phyloP scores from a whole-genome alignment of 2,113 vertebrate genomes.

The Cheirogaleus medius region DNA sequence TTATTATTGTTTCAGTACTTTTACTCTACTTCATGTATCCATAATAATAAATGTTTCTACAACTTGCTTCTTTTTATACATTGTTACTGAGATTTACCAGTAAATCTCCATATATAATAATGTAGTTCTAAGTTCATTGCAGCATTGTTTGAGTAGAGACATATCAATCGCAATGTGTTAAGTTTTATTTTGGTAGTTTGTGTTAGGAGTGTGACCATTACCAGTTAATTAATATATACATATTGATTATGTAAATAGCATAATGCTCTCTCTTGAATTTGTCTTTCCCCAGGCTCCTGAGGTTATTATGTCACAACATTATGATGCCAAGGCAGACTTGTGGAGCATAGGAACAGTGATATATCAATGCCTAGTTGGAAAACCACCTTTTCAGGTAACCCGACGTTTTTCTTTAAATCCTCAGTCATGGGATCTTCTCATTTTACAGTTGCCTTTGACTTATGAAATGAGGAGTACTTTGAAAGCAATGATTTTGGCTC shows the following conservation, averaged over 20 bases:
- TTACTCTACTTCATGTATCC: conserved; percentile 11
- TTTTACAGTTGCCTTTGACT: background rate
- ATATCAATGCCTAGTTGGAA: conserved; percentile 98
- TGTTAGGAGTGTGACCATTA: background rate
- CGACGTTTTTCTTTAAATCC: background rate
- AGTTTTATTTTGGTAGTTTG: conserved; percentile 2
- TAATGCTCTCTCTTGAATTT: conserved; percentile 17
- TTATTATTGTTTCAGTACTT: conserved; percentile 4
- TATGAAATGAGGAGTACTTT: conserved; percentile 26
- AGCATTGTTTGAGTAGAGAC: background rate
- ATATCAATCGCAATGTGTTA: background rate
- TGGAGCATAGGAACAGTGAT: conserved; percentile 99
- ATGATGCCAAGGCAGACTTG: conserved; percentile 97
- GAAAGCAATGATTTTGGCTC: conserved; percentile 14
- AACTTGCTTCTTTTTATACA: background rate
- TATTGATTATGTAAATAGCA: background rate
- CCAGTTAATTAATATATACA: background rate
- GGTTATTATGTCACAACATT: conserved; percentile 99
- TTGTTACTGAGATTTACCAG: conserved; percentile 39
- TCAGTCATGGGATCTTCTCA: conserved; percentile 7
- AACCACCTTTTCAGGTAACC: conserved; percentile 97
- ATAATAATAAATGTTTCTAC: conserved; percentile 26
- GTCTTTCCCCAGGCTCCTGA: conserved; percentile 91
- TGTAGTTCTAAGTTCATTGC: conserved; percentile 12
- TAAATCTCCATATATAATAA: background rate